These are phyloP conservation scores for Blomia tropicalis DNA, from an alignment of 2,888 invertebrate species.

Conservation along the genomic window DNA sequence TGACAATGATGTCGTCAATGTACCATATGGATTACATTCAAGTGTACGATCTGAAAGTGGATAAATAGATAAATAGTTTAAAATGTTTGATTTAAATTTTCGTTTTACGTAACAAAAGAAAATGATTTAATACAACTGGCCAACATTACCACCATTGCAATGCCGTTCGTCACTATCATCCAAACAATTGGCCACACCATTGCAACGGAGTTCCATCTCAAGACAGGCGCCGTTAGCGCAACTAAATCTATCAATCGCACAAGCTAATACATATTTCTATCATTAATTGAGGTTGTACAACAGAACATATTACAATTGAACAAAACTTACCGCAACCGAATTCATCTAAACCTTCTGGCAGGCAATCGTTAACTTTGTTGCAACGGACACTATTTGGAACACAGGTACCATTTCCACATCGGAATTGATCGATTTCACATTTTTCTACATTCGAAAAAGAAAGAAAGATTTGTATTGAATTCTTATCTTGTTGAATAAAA, in stretches of 20 bases:
- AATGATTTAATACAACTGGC: too few relatives aligned
- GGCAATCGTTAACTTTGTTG: slow-evolving; percentile 22
- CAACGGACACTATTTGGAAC: slow-evolving; percentile 34
- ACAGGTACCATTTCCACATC: slow-evolving; percentile 47
- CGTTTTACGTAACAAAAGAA: too few relatives aligned
- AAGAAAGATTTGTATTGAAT: not conserved
- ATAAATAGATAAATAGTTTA: too few relatives aligned
- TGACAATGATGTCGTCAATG: not conserved
- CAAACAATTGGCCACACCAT: slow-evolving; percentile 63
- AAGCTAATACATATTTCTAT: slow-evolving; percentile 29
- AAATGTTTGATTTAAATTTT: too few relatives aligned
- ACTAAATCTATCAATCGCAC: slow-evolving; percentile 34
- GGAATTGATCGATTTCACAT: slow-evolving; percentile 40
- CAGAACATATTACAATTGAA: not conserved
- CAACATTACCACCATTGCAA: not conserved
- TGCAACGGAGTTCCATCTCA: slow-evolving; percentile 44
- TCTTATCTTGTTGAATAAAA: too few relatives aligned
- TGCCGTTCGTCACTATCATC: slow-evolving; percentile 41
- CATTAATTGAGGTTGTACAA: slow-evolving; percentile 32
- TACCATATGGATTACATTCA: too few relatives aligned
- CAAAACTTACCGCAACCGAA: slow-evolving; percentile 19
- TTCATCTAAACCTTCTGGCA: slow-evolving; percentile 20
- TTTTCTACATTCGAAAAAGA: not conserved
- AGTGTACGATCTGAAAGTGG: too few relatives aligned
- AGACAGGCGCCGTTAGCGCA: slow-evolving; percentile 32